Percentiles rank a stretch among this genome's conserved stretches.
phyloP scores from a whole-genome alignment of 53 echinoderm and acorn worm species.

The Arbacia lixula region DNA sequence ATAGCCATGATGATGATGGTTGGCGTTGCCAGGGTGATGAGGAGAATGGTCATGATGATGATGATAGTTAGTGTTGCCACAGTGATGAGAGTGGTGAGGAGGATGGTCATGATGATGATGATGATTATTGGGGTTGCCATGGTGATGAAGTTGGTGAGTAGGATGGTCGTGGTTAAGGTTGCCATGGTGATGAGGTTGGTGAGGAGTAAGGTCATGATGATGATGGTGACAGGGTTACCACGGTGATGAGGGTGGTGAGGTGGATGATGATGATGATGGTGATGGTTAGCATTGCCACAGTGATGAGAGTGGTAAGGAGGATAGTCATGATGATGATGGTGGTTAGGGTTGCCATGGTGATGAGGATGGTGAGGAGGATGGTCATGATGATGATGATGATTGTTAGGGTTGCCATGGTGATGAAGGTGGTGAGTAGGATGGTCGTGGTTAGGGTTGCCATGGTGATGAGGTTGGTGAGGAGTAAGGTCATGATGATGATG shows the following conservation, averaged over 20 bases:
- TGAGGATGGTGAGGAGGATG: no score
- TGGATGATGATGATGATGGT: slow-evolving; percentile 25
- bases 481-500: no score
- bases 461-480: no score
- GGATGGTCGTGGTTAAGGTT: not conserved
- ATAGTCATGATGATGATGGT: not conserved
- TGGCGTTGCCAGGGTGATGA: not conserved
- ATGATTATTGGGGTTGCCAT: not conserved
- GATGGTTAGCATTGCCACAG: not conserved
- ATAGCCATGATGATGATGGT: slow-evolving; percentile 8
- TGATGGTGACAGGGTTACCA: not conserved
- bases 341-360: no score
- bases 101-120: slow-evolving; percentile 2
- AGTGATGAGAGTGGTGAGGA: not conserved
- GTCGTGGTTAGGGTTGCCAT: no score
- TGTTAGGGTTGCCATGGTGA: no score
- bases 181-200: not conserved
- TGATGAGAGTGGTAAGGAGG: not conserved
- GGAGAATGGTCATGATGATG: slow-evolving; percentile 1
- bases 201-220: not conserved
- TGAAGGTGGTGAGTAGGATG: no score
- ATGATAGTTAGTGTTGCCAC: not conserved
- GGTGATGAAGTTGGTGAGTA: not conserved
- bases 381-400: no score
- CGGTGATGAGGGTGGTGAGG: not conserved